phyloP scores from a whole-genome alignment of 2,888 invertebrate genomes.

The Heliconius aoede region DNA sequence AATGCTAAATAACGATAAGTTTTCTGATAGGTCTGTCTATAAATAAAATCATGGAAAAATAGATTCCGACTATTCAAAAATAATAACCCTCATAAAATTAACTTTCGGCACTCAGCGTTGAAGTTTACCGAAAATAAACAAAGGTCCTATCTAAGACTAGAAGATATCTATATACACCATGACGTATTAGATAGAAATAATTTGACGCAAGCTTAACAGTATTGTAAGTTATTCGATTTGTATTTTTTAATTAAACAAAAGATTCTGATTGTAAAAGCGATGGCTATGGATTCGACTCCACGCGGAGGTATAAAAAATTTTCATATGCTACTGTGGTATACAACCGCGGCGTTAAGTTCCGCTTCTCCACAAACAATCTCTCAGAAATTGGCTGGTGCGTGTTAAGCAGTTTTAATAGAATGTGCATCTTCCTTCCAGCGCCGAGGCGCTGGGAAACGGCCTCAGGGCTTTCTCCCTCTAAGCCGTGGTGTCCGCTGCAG shows the following conservation, averaged over 20 bases:
- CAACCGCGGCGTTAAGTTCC: neutral
- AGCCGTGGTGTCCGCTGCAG: too few relatives aligned
- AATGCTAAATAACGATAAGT: neutral
- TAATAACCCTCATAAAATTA: constrained; percentile 1
- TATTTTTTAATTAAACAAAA: neutral
- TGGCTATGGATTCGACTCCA: neutral
- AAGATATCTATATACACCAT: neutral
- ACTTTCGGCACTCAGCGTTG: neutral
- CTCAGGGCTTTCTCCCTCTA: too few relatives aligned
- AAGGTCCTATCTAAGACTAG: neutral
- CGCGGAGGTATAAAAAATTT: neutral
- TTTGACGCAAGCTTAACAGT: neutral
- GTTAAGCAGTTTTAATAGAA: too few relatives aligned
- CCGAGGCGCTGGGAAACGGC: too few relatives aligned
- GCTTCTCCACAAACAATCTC: neutral
- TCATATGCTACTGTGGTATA: neutral
- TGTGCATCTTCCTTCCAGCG: too few relatives aligned
- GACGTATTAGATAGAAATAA: neutral
- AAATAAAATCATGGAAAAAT: constrained; percentile 8
- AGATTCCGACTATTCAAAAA: neutral
- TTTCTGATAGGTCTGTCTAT: too few relatives aligned
- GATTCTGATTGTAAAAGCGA: neutral
- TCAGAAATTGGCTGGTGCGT: neutral
- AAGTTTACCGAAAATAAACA: constrained; percentile 6
- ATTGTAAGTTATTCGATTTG: neutral